Base-by-base conservation (phyloP, 2,113 vertebrate genomes). In the Datnioides undecimradiatus region DNA sequence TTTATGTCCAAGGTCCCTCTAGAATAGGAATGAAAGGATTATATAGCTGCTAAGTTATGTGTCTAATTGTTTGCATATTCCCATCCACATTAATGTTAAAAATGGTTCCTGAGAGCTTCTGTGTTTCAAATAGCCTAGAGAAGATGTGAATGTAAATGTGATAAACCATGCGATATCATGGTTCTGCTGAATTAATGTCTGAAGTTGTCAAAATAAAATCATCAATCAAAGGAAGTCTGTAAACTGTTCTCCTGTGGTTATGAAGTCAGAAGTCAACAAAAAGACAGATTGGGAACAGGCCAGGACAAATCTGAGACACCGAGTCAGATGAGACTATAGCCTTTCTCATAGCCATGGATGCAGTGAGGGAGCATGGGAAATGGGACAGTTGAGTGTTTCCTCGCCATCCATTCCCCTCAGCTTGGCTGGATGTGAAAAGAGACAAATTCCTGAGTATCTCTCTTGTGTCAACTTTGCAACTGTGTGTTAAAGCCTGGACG, bases 391-490 rank as follows among this genome's bases (percentile, higher is more conserved):
- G 65, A 73, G 58, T 45, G 38, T 52, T 65, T 73, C 54, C 52
- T 45, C 21, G 13, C 43, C 34, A 64, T 60, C 31, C n/a, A 36
- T 48, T 43, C 54, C 54, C 41, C 60, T 23, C 25, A 57, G 86
- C 63, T 73, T 59, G 38, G 63, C 51, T 67, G 65, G 31, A 79
- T 54, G 79, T 85, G 79, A 87, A 86, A 90, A 70, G 70, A 73
- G 65, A 82, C 74, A 84, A 80, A 80, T 83, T 87, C 78, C 85
- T 79, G 59, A 78, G 74, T 59, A 77, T 79, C 82, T 69, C 78
- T 78, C 71, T 72, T 85, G 79, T 84, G 76, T 91, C 83, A 89
- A 86, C 88, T 87, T 19, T 76, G 78, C 76, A 86, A 86, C 78
- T 84, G 29, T 73, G 70, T 48, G 63, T 52, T 43, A 52, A 51